Percentiles rank a stretch among this genome's conserved stretches.
Conservation (phyloP, 2,113 vertebrate genomes). For the human region GRCh38 chr9:126497501-126498000, state of each 20-base stretch:
- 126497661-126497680: background rate
- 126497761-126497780: background rate
- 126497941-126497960: background rate
- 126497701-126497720: background rate
- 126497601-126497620: background rate
- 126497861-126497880: background rate
- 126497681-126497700: background rate
- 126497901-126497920: background rate
- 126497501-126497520: background rate
- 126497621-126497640: background rate
- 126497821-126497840: background rate
- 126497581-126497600: background rate
- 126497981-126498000: background rate
- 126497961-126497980: background rate
- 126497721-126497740: fast-evolving
- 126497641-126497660: background rate
- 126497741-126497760: background rate
- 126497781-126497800: background rate
- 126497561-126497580: background rate
- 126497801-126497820: background rate
- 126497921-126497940: background rate
- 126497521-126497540: background rate
- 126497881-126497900: background rate
- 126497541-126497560: background rate
- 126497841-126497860: background rate